Conservation (phyloP, 2,113 vertebrate species). For the Propithecus coquereli region DNA sequence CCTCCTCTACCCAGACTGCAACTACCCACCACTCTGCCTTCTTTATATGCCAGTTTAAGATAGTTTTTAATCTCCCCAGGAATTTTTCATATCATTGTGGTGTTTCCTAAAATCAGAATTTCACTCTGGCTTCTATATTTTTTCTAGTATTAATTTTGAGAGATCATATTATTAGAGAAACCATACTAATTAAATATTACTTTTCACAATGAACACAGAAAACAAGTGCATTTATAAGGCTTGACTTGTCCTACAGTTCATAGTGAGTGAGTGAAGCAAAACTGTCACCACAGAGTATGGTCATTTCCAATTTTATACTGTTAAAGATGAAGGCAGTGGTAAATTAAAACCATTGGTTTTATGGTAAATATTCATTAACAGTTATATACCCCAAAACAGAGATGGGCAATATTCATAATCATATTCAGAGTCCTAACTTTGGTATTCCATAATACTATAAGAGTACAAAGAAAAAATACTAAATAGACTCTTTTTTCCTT, state of each 20-base stretch:
- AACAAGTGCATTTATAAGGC: background rate
- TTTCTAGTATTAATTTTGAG: background rate
- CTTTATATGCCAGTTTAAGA: background rate
- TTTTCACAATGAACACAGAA: background rate
- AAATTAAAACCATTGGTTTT: background rate
- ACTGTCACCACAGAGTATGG: background rate
- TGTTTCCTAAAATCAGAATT: background rate
- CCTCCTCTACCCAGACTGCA: background rate
- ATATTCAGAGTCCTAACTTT: background rate
- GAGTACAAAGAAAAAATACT: background rate
- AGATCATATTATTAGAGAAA: background rate
- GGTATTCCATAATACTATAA: background rate
- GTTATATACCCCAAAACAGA: background rate
- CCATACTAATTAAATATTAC: background rate
- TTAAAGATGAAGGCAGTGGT: background rate
- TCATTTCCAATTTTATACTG: background rate
- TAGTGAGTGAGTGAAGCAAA: background rate
- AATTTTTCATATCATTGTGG: background rate
- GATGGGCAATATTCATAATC: background rate
- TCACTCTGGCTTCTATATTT: background rate
- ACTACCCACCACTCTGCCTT: too few relatives aligned
- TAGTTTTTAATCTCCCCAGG: background rate
- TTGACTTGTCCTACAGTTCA: background rate
- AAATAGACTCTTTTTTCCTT: background rate
- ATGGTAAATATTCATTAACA: background rate